Conservation (phyloP, 2,797 vertebrate species). For the Tamandua tetradactyla region DNA sequence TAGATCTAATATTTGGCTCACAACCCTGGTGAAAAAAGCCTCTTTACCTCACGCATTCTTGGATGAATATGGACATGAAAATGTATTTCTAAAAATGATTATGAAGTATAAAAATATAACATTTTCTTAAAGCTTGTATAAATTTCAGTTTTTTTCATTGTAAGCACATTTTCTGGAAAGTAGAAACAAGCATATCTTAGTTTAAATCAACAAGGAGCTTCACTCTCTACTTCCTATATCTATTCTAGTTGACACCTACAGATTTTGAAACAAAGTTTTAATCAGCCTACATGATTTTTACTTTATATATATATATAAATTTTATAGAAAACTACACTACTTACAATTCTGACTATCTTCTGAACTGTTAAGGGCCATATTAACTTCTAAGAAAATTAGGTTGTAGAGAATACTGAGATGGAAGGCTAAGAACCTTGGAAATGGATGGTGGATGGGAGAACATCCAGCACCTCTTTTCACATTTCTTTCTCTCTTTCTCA, state of each 20-base stretch:
- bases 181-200: not conserved
- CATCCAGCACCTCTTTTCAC: not conserved
- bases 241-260: not conserved
- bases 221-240: not conserved
- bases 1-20: not conserved
- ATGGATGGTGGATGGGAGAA: not conserved
- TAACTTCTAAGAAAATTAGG: not conserved
- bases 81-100: slow-evolving; percentile 11
- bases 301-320: not conserved
- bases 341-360: not conserved
- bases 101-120: not conserved
- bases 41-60: not conserved
- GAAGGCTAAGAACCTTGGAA: not conserved
- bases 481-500: not conserved
- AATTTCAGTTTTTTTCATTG: not conserved
- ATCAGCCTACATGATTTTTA: not conserved
- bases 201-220: not conserved
- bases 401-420: not conserved
- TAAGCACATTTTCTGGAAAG: slow-evolving; percentile 48
- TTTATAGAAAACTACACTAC: not conserved
- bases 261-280: slow-evolving; percentile 40
- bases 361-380: not conserved
- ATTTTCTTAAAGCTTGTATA: slow-evolving; percentile 45
- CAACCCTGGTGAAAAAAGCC: not conserved
- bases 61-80: not conserved